Percentiles rank a stretch among this genome's conserved stretches.
Evolutionary conservation across 2,888 invertebrate species (phyloP).

Genomic region (Stenotaenia linearis): DNA sequence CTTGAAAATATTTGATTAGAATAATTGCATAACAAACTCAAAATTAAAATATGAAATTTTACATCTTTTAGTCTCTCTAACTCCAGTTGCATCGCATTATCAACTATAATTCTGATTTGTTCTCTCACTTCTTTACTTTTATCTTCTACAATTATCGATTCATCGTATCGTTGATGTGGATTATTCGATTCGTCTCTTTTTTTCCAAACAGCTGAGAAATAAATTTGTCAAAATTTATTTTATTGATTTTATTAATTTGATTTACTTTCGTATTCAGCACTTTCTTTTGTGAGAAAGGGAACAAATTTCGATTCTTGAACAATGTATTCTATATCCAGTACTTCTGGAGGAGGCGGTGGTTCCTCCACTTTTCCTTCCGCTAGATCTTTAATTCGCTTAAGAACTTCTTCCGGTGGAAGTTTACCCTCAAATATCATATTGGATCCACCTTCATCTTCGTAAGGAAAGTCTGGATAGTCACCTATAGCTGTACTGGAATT

Average conservation of each 20-base stretch:
- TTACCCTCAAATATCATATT: conserved; percentile 62
- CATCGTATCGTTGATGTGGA: conserved; percentile 67
- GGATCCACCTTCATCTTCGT: conserved; percentile 85
- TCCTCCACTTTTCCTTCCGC: not conserved
- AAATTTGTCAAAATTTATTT: not conserved
- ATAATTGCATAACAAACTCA: not conserved
- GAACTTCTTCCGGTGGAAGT: conserved; percentile 45
- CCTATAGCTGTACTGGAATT: conserved; percentile 48
- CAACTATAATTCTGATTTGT: conserved; percentile 73
- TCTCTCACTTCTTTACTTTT: conserved; percentile 76
- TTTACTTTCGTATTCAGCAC: conserved; percentile 62
- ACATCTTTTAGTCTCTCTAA: conserved; percentile 63
- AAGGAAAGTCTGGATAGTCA: conserved; percentile 80
- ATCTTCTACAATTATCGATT: conserved; percentile 75
- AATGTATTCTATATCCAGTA: not conserved
- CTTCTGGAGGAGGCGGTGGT: not conserved
- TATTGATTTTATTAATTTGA: too few relatives aligned
- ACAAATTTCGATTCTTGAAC: conserved; percentile 10
- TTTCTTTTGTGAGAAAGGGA: conserved; percentile 53
- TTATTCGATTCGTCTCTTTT: conserved; percentile 69
- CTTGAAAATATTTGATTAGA: conserved; percentile 31
- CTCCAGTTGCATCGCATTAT: conserved; percentile 56
- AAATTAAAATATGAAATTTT: conserved; percentile 42
- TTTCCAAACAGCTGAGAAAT: conserved; percentile 64
- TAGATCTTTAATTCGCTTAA: conserved; percentile 29